phyloP scores from a whole-genome alignment of 2,113 vertebrate species.

The Ariopsis seemanni region DNA sequence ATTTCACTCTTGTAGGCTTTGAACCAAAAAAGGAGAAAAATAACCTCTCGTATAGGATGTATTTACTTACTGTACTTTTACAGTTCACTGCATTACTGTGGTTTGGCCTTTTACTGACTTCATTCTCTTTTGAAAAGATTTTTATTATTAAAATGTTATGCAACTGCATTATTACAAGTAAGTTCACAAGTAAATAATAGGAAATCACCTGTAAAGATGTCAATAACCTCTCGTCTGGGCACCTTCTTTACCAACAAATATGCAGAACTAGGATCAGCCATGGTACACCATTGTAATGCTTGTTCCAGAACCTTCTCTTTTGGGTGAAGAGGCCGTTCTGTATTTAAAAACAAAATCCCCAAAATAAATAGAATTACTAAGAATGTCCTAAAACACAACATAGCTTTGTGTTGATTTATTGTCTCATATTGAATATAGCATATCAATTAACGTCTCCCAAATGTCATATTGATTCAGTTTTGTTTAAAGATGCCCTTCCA shows the following conservation, averaged over 20 bases:
- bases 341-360: not conserved
- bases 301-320: constrained; percentile 97
- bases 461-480: not conserved
- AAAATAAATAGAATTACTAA: not conserved
- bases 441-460: not conserved
- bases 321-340: constrained; percentile 91
- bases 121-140: not conserved
- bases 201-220: constrained; percentile 86
- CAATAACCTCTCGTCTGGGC: constrained; percentile 80
- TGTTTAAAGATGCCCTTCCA: not conserved
- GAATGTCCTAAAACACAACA: not conserved
- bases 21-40: not conserved
- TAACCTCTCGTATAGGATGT: not conserved
- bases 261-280: constrained; percentile 87
- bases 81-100: not conserved
- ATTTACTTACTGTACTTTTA: not conserved
- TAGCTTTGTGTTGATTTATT: not conserved
- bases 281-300: constrained; percentile 94
- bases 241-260: constrained; percentile 90
- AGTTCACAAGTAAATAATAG: no score
- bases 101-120: not conserved
- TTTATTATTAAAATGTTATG: not conserved
- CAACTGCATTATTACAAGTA: not conserved
- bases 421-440: not conserved
- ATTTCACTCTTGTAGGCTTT: constrained; percentile 83